These are phyloP conservation scores for Acronicta psi DNA, from an alignment of 2,888 invertebrate genomes.

Conservation along the genomic window DNA sequence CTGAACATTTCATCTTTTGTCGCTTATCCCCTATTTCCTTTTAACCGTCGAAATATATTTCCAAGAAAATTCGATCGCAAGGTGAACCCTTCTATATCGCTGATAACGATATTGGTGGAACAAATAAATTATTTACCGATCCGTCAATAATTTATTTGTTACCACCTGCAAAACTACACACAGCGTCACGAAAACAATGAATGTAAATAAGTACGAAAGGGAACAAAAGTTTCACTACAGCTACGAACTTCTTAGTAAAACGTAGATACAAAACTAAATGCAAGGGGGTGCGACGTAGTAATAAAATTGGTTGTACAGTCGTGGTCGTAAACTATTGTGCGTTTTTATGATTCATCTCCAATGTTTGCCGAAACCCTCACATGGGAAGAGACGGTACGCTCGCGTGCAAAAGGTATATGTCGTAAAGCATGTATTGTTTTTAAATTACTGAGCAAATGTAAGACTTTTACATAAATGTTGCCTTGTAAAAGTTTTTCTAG, in stretches of 20 bases:
- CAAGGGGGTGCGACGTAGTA: slow-evolving; percentile 60
- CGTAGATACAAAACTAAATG: slow-evolving; percentile 48
- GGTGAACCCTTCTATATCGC: neutral
- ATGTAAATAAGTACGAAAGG: slow-evolving; percentile 22
- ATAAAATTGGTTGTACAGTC: slow-evolving; percentile 79
- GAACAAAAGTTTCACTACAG: slow-evolving; percentile 25
- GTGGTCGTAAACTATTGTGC: slow-evolving; percentile 85
- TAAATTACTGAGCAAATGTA: slow-evolving; percentile 27
- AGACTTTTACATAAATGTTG: slow-evolving; percentile 16
- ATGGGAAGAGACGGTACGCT: slow-evolving; percentile 64
- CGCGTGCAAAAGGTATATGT: slow-evolving; percentile 57
- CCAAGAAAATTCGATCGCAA: neutral
- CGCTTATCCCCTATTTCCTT: no score
- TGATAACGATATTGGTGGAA: slow-evolving; percentile 19
- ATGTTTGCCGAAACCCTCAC: slow-evolving; percentile 78
- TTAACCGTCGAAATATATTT: no score
- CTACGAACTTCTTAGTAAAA: slow-evolving; percentile 17
- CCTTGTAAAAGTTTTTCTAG: slow-evolving; percentile 6
- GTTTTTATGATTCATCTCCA: slow-evolving; percentile 87
- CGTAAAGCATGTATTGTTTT: slow-evolving; percentile 58
- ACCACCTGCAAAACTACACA: slow-evolving; percentile 15
- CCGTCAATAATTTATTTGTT: slow-evolving; percentile 23
- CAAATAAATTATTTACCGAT: slow-evolving; percentile 27
- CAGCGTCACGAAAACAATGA: slow-evolving; percentile 33
- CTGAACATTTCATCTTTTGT: no score